phyloP scores from a whole-genome alignment of 2,797 vertebrate genomes.

The Lepidocolaptes lacrymiger region DNA sequence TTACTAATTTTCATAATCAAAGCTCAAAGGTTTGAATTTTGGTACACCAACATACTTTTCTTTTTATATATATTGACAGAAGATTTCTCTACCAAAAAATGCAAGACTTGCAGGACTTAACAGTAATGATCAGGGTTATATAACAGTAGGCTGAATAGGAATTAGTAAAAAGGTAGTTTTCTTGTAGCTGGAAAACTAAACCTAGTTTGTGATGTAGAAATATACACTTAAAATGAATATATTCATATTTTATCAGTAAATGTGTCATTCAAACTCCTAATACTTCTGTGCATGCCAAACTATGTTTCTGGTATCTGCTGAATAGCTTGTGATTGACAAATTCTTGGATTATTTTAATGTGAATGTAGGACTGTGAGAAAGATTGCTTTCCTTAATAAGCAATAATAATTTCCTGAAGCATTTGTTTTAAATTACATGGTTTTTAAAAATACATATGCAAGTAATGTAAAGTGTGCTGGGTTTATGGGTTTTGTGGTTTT shows the following conservation, averaged over 20 bases:
- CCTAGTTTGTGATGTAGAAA: neutral
- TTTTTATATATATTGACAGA: conserved; percentile 13
- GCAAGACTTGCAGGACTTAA: neutral
- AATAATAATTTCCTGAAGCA: neutral
- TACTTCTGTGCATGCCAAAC: conserved; percentile 47
- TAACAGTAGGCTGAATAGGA: neutral
- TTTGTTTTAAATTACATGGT: neutral
- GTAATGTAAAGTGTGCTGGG: neutral
- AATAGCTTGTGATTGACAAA: conserved; percentile 71
- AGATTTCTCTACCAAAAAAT: neutral
- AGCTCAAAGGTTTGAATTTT: conserved; percentile 4
- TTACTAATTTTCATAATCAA: neutral
- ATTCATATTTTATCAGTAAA: neutral
- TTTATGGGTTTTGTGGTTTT: neutral
- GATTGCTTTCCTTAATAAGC: conserved; percentile 64
- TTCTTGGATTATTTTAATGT: conserved; percentile 53
- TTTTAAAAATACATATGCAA: neutral
- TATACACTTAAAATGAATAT: neutral
- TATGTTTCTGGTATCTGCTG: neutral
- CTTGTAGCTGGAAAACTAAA: neutral
- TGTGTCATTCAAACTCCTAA: neutral
- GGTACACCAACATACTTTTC: neutral
- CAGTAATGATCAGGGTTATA: neutral
- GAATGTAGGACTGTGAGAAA: conserved; percentile 12
- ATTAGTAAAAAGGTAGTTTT: neutral